Evolutionary conservation across 1,140 invertebrate genomes (phyloP).

Genomic region (Babylonia areolata): DNA sequence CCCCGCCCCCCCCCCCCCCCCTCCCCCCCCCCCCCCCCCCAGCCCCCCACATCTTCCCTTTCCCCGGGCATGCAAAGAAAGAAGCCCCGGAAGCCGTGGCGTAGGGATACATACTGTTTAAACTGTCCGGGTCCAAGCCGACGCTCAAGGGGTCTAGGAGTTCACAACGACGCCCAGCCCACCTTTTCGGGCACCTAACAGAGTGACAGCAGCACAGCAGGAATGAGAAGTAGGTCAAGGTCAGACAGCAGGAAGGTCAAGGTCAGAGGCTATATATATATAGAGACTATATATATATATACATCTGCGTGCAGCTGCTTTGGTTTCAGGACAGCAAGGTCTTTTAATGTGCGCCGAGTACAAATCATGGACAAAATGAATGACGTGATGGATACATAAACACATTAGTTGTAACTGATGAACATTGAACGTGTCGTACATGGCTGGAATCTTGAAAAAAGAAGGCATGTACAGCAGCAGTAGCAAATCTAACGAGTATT

Average conservation of each 20-base stretch:
- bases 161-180: slow-evolving; percentile 44
- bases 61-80: slow-evolving; percentile 2
- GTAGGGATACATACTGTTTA: slow-evolving; percentile 44
- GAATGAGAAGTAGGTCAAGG: neutral
- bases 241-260: neutral
- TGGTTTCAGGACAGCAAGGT: too few species aligned
- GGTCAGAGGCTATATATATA: neutral
- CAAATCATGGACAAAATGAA: too few species aligned
- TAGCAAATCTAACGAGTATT: neutral
- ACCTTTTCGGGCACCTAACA: slow-evolving; percentile 41
- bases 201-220: slow-evolving; percentile 38
- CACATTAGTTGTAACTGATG: too few species aligned
- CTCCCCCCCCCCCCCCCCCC: neutral
- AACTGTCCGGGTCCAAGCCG: slow-evolving; percentile 4
- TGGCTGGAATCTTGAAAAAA: neutral
- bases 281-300: too few species aligned
- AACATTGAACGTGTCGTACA: too few species aligned
- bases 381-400: too few species aligned
- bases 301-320: too few species aligned
- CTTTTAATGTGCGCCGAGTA: too few species aligned
- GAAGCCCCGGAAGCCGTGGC: slow-evolving; percentile 8
- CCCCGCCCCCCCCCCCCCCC: neutral
- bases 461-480: neutral
- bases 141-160: slow-evolving; percentile 30
- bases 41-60: too few species aligned